Conservation (phyloP, 2,113 vertebrate genomes). For the Misgurnus mizolepis region DNA sequence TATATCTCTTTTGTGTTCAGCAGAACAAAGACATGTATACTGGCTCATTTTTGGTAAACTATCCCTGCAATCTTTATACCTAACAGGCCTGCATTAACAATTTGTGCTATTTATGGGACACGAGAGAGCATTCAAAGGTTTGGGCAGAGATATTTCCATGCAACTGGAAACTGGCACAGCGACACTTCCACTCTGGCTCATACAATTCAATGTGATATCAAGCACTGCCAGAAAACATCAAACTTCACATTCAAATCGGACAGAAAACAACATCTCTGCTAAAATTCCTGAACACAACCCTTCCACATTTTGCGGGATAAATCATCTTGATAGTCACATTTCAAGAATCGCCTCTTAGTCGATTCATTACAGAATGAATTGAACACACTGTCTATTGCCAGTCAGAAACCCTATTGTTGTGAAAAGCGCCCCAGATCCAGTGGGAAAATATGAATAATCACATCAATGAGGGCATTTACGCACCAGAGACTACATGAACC, state of each 20-base stretch:
- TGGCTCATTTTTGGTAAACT: too few species aligned
- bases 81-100: not conserved
- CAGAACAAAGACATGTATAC: too few species aligned
- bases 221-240: constrained; percentile 46
- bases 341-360: constrained; percentile 4
- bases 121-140: constrained; percentile 51
- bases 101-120: constrained; percentile 45
- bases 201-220: constrained; percentile 53
- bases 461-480: constrained; percentile 38
- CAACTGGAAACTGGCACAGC: constrained; percentile 60
- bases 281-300: not conserved
- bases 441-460: constrained; percentile 32
- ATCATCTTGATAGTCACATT: constrained; percentile 32
- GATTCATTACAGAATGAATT: constrained; percentile 30
- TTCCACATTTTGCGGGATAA: constrained; percentile 7
- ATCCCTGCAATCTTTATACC: not conserved
- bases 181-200: constrained; percentile 15
- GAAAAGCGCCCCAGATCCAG: constrained; percentile 45
- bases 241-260: not conserved
- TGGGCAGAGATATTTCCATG: constrained; percentile 56
- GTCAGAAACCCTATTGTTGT: constrained; percentile 42
- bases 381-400: constrained; percentile 41
- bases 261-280: not conserved
- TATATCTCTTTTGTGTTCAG: too few species aligned
- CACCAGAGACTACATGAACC: constrained; percentile 12